Percentiles rank a stretch among this genome's conserved stretches.
phyloP scores from a whole-genome alignment of 2,113 vertebrate genomes.

The Microcebus lehilahytsara region DNA sequence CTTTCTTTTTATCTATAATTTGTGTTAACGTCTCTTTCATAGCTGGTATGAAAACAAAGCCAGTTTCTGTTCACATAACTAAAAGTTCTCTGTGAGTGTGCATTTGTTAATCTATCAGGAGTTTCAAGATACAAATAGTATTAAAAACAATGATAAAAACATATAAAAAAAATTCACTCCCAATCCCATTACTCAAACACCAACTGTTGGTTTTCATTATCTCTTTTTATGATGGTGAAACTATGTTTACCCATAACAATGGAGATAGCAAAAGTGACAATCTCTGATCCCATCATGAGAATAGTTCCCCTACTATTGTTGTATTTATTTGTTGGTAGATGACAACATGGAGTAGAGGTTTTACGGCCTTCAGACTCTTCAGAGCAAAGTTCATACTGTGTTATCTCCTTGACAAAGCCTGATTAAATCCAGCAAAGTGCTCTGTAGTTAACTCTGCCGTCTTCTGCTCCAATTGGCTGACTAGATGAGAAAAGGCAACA shows the following conservation, averaged over 20 bases:
- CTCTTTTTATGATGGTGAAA: background rate
- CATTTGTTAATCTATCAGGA: background rate
- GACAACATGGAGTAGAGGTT: background rate
- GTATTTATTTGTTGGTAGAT: background rate
- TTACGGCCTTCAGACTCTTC: background rate
- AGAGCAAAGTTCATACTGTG: background rate
- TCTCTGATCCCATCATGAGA: background rate
- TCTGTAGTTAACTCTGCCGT: background rate
- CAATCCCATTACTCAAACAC: background rate
- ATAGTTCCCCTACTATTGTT: background rate
- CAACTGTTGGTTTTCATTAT: background rate
- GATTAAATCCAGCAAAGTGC: background rate
- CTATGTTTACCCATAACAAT: background rate
- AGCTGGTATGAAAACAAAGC: background rate
- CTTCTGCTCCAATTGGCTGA: background rate
- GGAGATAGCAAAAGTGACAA: background rate
- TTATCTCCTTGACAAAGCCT: background rate
- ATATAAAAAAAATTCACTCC: background rate
- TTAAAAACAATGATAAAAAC: constrained; percentile 8
- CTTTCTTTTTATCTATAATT: background rate
- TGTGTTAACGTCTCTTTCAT: constrained; percentile 5
- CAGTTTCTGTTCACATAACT: background rate
- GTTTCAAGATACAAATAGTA: constrained; percentile 6
- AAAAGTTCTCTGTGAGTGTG: background rate
- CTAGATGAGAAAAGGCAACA: background rate